Evolutionary conservation across 2,888 invertebrate species (phyloP).

Genomic region (Metallyticus violacea): DNA sequence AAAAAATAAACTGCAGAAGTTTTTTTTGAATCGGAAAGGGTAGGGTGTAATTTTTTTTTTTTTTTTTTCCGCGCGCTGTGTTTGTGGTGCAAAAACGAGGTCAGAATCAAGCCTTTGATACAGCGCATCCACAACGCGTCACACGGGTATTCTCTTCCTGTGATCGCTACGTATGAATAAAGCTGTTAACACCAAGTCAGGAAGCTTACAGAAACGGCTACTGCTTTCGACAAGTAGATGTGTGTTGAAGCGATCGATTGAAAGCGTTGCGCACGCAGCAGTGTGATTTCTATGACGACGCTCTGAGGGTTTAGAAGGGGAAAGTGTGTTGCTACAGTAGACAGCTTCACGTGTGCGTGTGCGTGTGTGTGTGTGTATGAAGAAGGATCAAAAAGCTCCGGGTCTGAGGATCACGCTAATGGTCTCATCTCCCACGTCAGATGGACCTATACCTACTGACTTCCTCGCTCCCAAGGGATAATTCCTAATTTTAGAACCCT

Average conservation of each 20-base stretch:
- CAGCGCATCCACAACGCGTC: not conserved
- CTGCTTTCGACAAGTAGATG: not conserved
- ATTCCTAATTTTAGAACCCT: not conserved
- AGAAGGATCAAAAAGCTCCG: not conserved
- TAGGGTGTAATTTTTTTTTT: too few species aligned
- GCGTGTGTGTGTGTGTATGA: too few species aligned
- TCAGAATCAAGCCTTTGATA: not conserved
- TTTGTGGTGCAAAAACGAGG: too few species aligned
- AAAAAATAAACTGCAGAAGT: too few species aligned
- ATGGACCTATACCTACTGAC: not conserved
- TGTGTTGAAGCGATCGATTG: slow-evolving; percentile 17
- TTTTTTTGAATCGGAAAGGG: not conserved
- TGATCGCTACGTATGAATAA: not conserved
- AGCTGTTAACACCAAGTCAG: not conserved
- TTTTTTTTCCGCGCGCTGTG: too few species aligned
- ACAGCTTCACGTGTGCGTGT: too few species aligned
- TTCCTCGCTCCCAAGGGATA: not conserved
- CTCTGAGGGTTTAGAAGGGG: slow-evolving; percentile 3
- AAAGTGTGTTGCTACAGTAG: not conserved
- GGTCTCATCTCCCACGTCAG: not conserved
- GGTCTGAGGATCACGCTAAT: not conserved
- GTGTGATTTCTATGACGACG: slow-evolving; percentile 25
- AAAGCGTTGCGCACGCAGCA: slow-evolving; percentile 6
- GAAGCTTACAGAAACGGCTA: not conserved
- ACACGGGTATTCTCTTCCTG: not conserved